These are phyloP conservation scores for Meloidogyne hapla DNA, from an alignment of 1,140 invertebrate species.

Conservation along the genomic window DNA sequence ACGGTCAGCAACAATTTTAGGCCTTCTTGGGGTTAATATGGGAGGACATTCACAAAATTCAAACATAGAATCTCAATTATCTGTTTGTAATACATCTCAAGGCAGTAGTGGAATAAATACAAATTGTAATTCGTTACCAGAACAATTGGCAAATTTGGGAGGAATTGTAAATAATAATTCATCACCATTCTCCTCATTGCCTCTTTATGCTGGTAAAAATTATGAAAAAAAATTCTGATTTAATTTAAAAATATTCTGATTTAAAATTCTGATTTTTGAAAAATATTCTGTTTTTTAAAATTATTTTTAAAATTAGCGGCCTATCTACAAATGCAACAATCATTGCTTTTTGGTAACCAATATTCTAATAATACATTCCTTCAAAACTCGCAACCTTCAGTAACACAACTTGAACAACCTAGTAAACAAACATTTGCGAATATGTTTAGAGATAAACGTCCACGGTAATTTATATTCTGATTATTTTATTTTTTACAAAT, in stretches of 20 bases:
- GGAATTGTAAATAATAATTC: not conserved
- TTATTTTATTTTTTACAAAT: not conserved
- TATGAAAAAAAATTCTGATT: too few relatives aligned
- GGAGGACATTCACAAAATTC: not conserved
- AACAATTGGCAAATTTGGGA: not conserved
- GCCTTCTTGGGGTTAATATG: not conserved
- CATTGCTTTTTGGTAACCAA: not conserved
- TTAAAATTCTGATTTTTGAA: not conserved
- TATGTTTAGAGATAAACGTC: not conserved
- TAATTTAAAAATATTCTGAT: not conserved
- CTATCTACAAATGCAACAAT: not conserved
- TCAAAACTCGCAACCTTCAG: not conserved
- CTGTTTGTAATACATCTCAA: not conserved
- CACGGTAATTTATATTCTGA: not conserved
- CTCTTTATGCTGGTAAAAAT: not conserved
- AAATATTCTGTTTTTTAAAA: not conserved
- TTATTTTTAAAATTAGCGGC: not conserved
- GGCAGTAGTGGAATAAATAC: slow-evolving; percentile 5
- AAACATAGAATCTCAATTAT: not conserved
- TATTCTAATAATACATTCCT: not conserved
- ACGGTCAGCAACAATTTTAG: not conserved
- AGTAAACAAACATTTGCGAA: not conserved
- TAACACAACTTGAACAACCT: not conserved
- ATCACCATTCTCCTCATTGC: not conserved
- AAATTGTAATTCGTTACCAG: not conserved